These are phyloP conservation scores for Drosophila kuntzei DNA, from an alignment of 2,888 invertebrate genomes.

Conservation along the genomic window DNA sequence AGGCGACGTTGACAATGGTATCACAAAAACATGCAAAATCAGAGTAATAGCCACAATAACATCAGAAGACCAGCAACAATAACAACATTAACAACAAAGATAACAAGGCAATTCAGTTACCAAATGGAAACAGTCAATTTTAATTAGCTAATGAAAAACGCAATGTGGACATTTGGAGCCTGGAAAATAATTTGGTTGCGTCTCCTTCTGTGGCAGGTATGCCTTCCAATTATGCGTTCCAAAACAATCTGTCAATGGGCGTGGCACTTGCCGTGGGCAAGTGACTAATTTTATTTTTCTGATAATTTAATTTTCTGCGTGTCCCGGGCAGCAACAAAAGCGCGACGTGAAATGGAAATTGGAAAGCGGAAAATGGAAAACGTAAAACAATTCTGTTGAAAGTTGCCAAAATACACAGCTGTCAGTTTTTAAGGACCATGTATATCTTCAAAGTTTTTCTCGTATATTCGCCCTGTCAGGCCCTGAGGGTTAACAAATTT, in stretches of 20 bases:
- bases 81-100: constrained; percentile 28
- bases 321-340: constrained; percentile 32
- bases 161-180: constrained; percentile 39
- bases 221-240: constrained; percentile 43
- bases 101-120: constrained; percentile 59
- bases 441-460: constrained; percentile 24
- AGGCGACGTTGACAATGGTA: constrained; percentile 16
- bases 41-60: constrained; percentile 17
- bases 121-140: constrained; percentile 70
- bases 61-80: constrained; percentile 21
- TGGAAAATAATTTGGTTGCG: constrained; percentile 57
- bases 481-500: constrained; percentile 34
- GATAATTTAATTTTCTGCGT: constrained; percentile 59
- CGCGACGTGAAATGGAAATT: constrained; percentile 2
- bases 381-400: constrained; percentile 36
- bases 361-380: background rate
- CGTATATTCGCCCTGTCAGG: background rate
- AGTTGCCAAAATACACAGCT: constrained; percentile 39
- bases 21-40: constrained; percentile 29
- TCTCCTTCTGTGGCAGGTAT: constrained; percentile 21
- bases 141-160: constrained; percentile 74
- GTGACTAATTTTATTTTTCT: constrained; percentile 61
- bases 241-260: constrained; percentile 43
- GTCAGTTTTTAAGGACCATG: constrained; percentile 32
- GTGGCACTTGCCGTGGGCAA: constrained; percentile 44